Percentiles rank a stretch among this genome's conserved stretches.
phyloP scores from a whole-genome alignment of 2,797 vertebrate genomes.

The Chrysocyon brachyurus region DNA sequence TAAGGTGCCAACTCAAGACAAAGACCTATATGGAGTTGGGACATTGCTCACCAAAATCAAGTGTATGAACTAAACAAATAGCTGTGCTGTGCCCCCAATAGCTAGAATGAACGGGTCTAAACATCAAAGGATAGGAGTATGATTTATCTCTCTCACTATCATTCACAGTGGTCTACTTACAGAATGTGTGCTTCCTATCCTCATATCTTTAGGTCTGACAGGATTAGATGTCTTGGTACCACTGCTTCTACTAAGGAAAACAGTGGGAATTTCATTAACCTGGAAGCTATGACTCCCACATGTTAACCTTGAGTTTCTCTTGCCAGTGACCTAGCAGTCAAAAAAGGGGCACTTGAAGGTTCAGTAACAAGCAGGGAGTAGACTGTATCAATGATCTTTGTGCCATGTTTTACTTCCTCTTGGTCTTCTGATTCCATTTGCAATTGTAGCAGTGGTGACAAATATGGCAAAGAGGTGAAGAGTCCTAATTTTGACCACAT shows the following conservation, averaged over 20 bases:
- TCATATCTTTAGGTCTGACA: not conserved
- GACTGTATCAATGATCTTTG: not conserved
- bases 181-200: not conserved
- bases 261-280: not conserved
- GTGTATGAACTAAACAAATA: not conserved
- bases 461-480: not conserved
- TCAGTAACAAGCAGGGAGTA: not conserved
- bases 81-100: not conserved
- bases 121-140: not conserved
- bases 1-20: not conserved
- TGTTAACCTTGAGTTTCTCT: not conserved
- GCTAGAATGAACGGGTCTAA: not conserved
- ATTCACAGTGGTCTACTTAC: not conserved
- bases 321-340: not conserved
- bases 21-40: not conserved
- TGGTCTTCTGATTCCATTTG: not conserved
- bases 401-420: not conserved
- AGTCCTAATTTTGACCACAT: not conserved
- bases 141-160: not conserved
- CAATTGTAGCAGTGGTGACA: not conserved
- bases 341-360: conserved; percentile 42
- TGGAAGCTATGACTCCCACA: not conserved
- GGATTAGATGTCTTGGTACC: not conserved
- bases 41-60: not conserved
- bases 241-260: not conserved